Evolutionary conservation across 2,888 invertebrate species (phyloP).

Genomic region (Hetaerina titia): DNA sequence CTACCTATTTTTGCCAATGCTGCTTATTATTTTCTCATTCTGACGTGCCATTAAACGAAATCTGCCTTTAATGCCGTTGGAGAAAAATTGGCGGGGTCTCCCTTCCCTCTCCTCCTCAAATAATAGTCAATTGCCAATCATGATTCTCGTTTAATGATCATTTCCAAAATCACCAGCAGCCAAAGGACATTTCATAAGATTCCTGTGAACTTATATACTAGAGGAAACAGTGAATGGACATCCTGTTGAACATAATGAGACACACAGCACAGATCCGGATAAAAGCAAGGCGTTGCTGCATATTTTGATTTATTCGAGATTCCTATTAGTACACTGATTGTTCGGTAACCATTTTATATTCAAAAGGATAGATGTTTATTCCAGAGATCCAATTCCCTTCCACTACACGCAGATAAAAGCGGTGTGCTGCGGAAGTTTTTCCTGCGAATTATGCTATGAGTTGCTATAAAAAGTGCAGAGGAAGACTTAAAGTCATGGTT

Average conservation of each 20-base stretch:
- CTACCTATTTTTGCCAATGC: constrained; percentile 14
- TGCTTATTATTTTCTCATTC: constrained; percentile 22
- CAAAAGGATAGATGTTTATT: neutral
- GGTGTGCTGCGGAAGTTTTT: neutral
- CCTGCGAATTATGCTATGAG: neutral
- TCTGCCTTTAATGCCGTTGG: neutral
- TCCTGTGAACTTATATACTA: neutral
- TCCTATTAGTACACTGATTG: neutral
- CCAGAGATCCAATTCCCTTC: neutral
- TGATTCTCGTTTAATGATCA: neutral
- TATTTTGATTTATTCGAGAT: neutral
- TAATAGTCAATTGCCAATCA: constrained; percentile 3
- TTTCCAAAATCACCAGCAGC: constrained; percentile 6
- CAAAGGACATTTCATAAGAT: neutral
- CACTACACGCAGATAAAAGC: neutral
- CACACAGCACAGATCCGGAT: neutral
- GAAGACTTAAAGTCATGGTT: neutral
- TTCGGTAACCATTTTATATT: neutral
- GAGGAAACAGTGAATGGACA: neutral
- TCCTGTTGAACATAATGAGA: neutral
- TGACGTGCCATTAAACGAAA: neutral
- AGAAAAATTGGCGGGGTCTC: constrained; percentile 24
- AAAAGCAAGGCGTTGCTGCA: neutral
- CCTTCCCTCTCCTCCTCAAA: neutral
- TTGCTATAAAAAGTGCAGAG: neutral